Conservation (phyloP, 1,140 invertebrate genomes). For the Drosophila pseudoobscura region DNA sequence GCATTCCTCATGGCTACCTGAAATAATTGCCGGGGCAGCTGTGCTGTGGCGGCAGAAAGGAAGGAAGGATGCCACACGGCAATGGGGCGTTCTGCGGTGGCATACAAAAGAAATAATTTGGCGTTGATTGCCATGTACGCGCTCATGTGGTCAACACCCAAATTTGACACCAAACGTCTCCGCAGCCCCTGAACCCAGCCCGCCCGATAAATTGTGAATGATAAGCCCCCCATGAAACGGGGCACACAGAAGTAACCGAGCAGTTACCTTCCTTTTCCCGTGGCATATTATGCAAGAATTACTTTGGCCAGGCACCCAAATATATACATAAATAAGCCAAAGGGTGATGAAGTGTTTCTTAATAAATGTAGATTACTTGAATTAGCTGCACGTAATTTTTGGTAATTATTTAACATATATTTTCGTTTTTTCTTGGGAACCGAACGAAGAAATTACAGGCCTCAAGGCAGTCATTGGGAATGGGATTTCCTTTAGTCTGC, state of each 20-base stretch:
- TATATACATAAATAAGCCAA: slow-evolving; percentile 25
- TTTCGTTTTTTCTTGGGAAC: neutral
- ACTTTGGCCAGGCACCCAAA: slow-evolving; percentile 16
- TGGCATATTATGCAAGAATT: slow-evolving; percentile 2
- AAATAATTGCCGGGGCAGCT: slow-evolving; percentile 69
- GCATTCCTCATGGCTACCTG: slow-evolving; percentile 65
- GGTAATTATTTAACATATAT: neutral
- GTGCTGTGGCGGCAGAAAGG: slow-evolving; percentile 13
- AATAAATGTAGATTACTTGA: slow-evolving; percentile 47
- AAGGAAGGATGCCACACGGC: slow-evolving; percentile 36
- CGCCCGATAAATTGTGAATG: slow-evolving; percentile 64
- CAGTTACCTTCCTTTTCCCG: slow-evolving; percentile 24
- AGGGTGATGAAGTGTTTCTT: slow-evolving; percentile 46
- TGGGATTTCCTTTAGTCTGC: too few relatives aligned
- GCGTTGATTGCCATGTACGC: slow-evolving; percentile 79
- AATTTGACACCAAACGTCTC: slow-evolving; percentile 72
- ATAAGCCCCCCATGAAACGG: slow-evolving; percentile 52
- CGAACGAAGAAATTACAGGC: neutral
- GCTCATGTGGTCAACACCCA: slow-evolving; percentile 76
- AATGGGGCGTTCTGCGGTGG: slow-evolving; percentile 49
- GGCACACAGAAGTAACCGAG: slow-evolving; percentile 38
- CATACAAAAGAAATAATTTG: slow-evolving; percentile 71
- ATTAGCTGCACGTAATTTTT: slow-evolving; percentile 27
- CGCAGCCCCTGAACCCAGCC: slow-evolving; percentile 1
- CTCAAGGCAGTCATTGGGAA: too few relatives aligned